Conservation (phyloP, 2,113 vertebrate genomes). For the Ptilonorhynchus violaceus region DNA sequence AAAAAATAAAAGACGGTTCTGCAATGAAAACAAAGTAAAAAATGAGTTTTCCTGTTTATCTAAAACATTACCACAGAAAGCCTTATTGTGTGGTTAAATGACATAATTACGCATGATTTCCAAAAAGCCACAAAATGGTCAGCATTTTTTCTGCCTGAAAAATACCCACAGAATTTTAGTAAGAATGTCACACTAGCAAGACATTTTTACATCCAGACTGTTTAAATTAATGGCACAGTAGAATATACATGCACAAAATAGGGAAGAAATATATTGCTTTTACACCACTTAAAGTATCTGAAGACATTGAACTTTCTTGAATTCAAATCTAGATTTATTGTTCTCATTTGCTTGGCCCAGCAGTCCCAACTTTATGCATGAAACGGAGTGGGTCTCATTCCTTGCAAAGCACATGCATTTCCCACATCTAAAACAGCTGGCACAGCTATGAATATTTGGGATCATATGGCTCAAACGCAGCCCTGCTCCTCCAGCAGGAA, state of each 20-base stretch:
- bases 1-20: background rate
- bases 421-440: conserved; percentile 62
- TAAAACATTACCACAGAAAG: conserved; percentile 60
- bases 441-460: conserved; percentile 12
- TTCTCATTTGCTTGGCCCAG: conserved; percentile 26
- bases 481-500: conserved; percentile 47
- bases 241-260: background rate
- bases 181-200: conserved; percentile 51
- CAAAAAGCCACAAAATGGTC: conserved; percentile 67
- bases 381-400: conserved; percentile 46
- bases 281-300: background rate
- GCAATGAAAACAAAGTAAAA: conserved; percentile 47
- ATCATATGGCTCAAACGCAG: conserved; percentile 21
- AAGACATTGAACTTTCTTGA: conserved; percentile 20
- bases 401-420: conserved; percentile 21
- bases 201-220: conserved; percentile 48
- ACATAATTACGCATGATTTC: conserved; percentile 67
- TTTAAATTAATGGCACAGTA: conserved; percentile 54
- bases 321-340: background rate
- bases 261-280: conserved; percentile 27
- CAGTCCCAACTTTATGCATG: background rate
- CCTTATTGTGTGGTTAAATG: conserved; percentile 66
- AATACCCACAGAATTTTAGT: conserved; percentile 69
- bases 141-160: conserved; percentile 73
- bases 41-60: conserved; percentile 59